phyloP scores from a whole-genome alignment of 2,797 vertebrate species.

The Artibeus lituratus region DNA sequence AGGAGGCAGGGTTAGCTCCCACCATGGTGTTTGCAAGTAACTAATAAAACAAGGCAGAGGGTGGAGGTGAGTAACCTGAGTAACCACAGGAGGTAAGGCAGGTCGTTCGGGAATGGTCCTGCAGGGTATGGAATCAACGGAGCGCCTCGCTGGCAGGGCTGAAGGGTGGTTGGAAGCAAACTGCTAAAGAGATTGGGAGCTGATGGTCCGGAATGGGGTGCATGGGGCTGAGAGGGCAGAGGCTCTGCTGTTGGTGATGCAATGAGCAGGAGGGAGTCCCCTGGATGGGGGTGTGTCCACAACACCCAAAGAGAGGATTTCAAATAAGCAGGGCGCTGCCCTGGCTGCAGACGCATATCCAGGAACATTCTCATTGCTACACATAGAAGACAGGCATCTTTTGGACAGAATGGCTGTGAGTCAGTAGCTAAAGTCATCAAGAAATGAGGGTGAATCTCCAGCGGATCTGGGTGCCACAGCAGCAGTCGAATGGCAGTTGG shows the following conservation, averaged over 20 bases:
- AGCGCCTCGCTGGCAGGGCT: neutral
- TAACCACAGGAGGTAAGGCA: no score
- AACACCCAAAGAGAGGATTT: neutral
- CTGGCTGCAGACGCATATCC: neutral
- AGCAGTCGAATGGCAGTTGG: neutral
- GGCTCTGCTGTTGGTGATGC: fast-evolving
- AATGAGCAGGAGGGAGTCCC: fast-evolving
- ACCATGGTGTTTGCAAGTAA: neutral
- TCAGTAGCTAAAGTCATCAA: conserved; percentile 9
- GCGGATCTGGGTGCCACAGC: fast-evolving
- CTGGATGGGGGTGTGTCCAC: fast-evolving
- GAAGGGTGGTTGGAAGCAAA: no score
- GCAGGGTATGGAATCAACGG: no score
- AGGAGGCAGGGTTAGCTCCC: neutral
- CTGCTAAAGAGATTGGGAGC: neutral
- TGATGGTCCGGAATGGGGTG: fast-evolving
- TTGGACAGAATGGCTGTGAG: neutral
- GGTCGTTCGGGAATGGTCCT: neutral
- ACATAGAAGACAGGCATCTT: neutral
- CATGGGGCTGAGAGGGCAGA: fast-evolving
- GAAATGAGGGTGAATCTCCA: neutral
- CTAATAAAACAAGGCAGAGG: neutral
- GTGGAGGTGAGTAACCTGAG: neutral
- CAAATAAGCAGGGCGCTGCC: neutral
- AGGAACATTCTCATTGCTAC: neutral